Percentiles rank a stretch among this genome's conserved stretches.
phyloP scores from a whole-genome alignment of 2,113 vertebrate genomes.

The Pungitius pungitius region DNA sequence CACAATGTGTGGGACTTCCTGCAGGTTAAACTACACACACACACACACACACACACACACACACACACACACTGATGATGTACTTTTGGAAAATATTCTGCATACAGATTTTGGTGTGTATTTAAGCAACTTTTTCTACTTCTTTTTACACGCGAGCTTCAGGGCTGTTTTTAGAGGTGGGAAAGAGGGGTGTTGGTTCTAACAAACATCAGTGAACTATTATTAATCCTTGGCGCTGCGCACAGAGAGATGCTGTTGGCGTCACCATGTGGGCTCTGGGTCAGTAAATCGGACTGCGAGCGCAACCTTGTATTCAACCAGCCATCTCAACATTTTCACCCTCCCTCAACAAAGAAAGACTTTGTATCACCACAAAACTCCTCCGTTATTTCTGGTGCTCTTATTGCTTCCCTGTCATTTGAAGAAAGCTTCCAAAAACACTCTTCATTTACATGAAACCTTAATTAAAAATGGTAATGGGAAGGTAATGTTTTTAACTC shows the following conservation, averaged over 20 bases:
- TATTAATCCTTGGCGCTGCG: slow-evolving; percentile 57
- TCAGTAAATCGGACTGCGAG: slow-evolving; percentile 8
- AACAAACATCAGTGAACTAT: slow-evolving; percentile 56
- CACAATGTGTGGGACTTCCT: slow-evolving; percentile 9
- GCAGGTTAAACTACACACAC: neutral
- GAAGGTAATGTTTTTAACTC: slow-evolving; percentile 2
- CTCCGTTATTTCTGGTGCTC: slow-evolving; percentile 3
- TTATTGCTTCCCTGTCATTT: neutral
- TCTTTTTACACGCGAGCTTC: slow-evolving; percentile 10
- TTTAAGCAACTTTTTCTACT: neutral
- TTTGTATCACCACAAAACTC: slow-evolving; percentile 17
- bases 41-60: neutral
- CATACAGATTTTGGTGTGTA: neutral
- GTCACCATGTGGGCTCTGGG: slow-evolving; percentile 31
- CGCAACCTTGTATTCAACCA: slow-evolving; percentile 38
- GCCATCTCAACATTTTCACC: slow-evolving; percentile 11
- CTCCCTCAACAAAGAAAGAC: neutral
- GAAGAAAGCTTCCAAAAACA: slow-evolving; percentile 16
- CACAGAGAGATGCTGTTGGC: slow-evolving; percentile 34
- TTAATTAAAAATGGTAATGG: slow-evolving; percentile 15
- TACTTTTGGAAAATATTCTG: neutral
- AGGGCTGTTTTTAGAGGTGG: slow-evolving; percentile 54
- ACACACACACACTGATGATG: slow-evolving; percentile 4
- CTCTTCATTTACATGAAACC: neutral
- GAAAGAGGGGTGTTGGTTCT: slow-evolving; percentile 43